phyloP scores from a whole-genome alignment of 2,113 vertebrate species.

The Rhinolophus ferrumequinum region DNA sequence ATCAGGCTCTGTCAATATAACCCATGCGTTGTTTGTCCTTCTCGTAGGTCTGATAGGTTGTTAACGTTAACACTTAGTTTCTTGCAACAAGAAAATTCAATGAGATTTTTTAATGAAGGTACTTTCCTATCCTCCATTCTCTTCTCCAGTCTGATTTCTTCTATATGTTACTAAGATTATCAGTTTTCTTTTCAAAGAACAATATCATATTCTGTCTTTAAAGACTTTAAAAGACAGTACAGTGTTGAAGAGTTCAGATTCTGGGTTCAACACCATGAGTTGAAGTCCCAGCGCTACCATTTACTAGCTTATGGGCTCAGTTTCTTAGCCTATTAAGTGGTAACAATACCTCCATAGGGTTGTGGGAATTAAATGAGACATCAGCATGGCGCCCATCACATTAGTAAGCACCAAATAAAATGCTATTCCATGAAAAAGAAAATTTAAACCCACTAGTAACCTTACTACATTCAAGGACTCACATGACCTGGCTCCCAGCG shows the following conservation, averaged over 20 bases:
- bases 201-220: background rate
- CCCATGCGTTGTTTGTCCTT: background rate
- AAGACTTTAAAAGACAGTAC: background rate
- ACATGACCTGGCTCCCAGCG: background rate
- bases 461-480: background rate
- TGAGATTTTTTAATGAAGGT: background rate
- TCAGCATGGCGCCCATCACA: background rate
- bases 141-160: background rate
- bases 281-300: background rate
- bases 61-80: background rate
- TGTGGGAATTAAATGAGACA: background rate
- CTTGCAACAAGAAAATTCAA: background rate
- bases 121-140: background rate
- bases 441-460: background rate
- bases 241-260: background rate
- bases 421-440: background rate
- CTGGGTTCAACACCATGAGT: background rate
- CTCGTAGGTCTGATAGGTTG: background rate
- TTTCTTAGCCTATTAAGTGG: background rate
- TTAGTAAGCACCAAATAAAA: background rate
- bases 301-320: background rate
- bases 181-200: background rate
- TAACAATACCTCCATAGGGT: background rate
- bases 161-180: background rate
- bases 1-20: background rate